Evolutionary conservation across 2,797 vertebrate species (phyloP), one percentile per base, ranked within the genome.

Genomic region (Mormyrus proboscirostris): DNA sequence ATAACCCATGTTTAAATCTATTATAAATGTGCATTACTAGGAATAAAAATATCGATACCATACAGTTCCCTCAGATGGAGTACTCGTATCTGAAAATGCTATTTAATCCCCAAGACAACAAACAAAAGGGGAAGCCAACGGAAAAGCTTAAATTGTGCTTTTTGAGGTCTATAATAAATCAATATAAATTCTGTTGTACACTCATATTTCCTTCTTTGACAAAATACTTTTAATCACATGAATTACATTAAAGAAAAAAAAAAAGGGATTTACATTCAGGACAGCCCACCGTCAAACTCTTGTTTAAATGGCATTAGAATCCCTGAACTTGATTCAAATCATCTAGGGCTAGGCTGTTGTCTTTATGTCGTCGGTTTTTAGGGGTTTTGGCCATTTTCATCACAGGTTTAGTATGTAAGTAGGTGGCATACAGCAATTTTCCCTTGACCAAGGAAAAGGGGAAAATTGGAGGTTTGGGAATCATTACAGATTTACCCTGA

Each of bases 211-310:
- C 90, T 87, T 90, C 96, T 95, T 95, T 96, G 95, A 95, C 93
- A 96, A 92, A 92, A 94, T 93, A 95, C 96, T 95, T 96, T 95
- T 95, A 95, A 96, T 94, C 95, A 96, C 97, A 97, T 97, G 97
- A 97, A 94, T 95, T 95, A 83, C 95, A 95, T 95, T 96, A 96
- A 97, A 89, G 95, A 95, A 62, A 9, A 22, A 19, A 16, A 57
- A 96, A 96, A 94, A 92, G 10, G 96, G 95, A 95, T 96, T 95
- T 96, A 95, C 94, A 79, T 88, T 93, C 93, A 94, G 92, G 29
- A 51, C 22, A 8, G 76, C 47, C 62, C 5, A 49, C 22, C n/a
- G 5, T 59, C 16, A 57, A 59, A 6, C 4, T 6, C 87, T 38
- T 44, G 7, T 87, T 25, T 57, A 53, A 79, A 79, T 57, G 91